Evolutionary conservation across 2,797 vertebrate species (phyloP), one percentile per base, ranked within the genome.

Genomic region (Glyptemys insculpta): DNA sequence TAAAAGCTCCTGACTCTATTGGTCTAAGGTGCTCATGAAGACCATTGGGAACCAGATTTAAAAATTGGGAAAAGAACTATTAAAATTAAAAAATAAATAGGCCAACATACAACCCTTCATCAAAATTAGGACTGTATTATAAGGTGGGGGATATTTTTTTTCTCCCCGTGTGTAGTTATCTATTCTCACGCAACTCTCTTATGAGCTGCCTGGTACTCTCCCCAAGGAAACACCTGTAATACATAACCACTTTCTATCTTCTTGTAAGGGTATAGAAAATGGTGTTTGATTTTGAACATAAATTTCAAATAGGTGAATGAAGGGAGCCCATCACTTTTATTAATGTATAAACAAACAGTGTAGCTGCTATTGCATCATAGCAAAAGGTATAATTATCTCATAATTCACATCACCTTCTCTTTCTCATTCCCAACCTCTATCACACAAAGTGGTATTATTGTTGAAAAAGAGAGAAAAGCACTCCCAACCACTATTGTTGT

Each of bases 1-100:
- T 90, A 52, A 59, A 91, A 84, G 15, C 25, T 85, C 41, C 23
- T 56, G 90, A 53, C 18, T 2, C 49, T 10, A 8, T 34, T 41
- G 90, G 25, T 91, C 79, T 29, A 59, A 93, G 57, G 19, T 72
- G 29, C 31, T 96, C 57, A 85, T 7, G 31, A 89, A 74, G 41
- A 80, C 68, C 92, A 96, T 86, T 78, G 78, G 57, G 78, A 94
- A 80, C 3, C 50, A 94, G 84, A 65, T 23, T 59, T 78, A 97
- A 92, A 57, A 89, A 88, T 91, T 87, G 19, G 83, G 41, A 34
- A 78, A 86, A 94, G 82, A 78, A 2, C 62, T 94, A 47, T 92
- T 68, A 86, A 94, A 87, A 83, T 5, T 15, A 83, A 82, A n/a
- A 74, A n/a, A 47, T 92, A 87, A 94, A 95, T 87, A 50, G 84